These are phyloP conservation scores for Cirrhinus mrigala DNA, from an alignment of 2,797 vertebrate genomes.

Conservation along the genomic window DNA sequence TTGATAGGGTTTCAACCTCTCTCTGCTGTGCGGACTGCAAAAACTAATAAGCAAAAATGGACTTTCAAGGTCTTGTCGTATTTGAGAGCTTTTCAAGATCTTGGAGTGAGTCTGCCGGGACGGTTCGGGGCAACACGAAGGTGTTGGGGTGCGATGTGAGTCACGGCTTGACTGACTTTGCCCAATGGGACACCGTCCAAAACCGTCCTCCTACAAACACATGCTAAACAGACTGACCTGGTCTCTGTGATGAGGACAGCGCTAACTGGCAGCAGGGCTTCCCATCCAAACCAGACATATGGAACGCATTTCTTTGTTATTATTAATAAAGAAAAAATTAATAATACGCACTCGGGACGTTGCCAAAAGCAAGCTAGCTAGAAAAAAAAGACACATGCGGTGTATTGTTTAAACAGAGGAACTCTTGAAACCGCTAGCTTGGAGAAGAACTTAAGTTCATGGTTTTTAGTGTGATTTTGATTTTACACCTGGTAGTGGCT, in stretches of 20 bases:
- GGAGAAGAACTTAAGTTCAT: conserved; percentile 75
- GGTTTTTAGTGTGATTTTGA: conserved; percentile 73
- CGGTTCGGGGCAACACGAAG: conserved; percentile 18
- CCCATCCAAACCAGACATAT: conserved; percentile 79
- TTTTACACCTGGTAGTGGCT: conserved; percentile 79
- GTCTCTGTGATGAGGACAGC: conserved; percentile 61
- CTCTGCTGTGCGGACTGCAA: conserved; percentile 37
- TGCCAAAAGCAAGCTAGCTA: conserved; percentile 74
- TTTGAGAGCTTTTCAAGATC: conserved; percentile 54
- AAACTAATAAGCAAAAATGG: conserved; percentile 60
- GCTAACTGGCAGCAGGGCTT: conserved; percentile 64
- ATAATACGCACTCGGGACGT: conserved; percentile 76
- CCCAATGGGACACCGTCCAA: conserved; percentile 38
- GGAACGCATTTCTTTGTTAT: conserved; percentile 83
- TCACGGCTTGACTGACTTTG: conserved; percentile 31
- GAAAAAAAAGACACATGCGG: conserved; percentile 72
- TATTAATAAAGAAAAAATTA: conserved; percentile 82
- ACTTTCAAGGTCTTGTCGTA: conserved; percentile 53
- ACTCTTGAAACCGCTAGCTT: conserved; percentile 65
- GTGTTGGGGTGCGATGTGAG: conserved; percentile 42
- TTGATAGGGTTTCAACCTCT: conserved; percentile 54
- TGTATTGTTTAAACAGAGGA: conserved; percentile 74
- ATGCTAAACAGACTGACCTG: conserved; percentile 47
- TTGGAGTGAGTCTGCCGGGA: conserved; percentile 29
- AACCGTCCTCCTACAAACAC: conserved; percentile 47